phyloP scores from a whole-genome alignment of 2,113 vertebrate genomes.

The Actinemys pallida region DNA sequence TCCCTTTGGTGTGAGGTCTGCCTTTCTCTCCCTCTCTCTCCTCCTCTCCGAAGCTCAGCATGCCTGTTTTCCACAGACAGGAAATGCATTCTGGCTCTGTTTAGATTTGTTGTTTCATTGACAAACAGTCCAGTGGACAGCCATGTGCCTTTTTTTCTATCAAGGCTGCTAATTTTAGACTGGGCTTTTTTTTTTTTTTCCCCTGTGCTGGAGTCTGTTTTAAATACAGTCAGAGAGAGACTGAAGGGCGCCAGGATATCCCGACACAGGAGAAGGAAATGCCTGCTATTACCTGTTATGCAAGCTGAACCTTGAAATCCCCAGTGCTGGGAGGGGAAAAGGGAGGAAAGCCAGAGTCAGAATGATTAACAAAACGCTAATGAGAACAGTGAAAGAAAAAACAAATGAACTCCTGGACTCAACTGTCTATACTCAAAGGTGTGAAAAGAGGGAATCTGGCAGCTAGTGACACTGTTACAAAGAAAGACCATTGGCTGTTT shows the following conservation, averaged over 20 bases:
- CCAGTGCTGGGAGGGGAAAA: slow-evolving; percentile 68
- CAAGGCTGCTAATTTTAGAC: slow-evolving; percentile 89
- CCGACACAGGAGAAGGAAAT: slow-evolving; percentile 98
- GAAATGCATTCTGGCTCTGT: slow-evolving; percentile 79
- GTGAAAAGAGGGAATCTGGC: slow-evolving; percentile 8
- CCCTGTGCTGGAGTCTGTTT: slow-evolving; percentile 82
- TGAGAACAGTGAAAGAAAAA: slow-evolving; percentile 32
- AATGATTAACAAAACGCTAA: slow-evolving; percentile 51
- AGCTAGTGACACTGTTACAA: neutral
- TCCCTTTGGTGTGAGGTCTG: rapidly evolving
- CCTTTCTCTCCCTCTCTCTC: neutral
- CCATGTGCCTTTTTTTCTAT: slow-evolving; percentile 76
- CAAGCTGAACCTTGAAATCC: slow-evolving; percentile 87
- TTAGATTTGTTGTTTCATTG: slow-evolving; percentile 79
- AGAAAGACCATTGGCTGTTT: neutral
- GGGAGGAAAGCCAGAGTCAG: slow-evolving; percentile 50
- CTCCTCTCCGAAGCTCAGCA: neutral
- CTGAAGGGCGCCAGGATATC: slow-evolving; percentile 99
- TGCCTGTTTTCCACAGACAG: slow-evolving; percentile 64
- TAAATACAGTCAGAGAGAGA: slow-evolving; percentile 90
- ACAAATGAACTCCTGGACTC: neutral
- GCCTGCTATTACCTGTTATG: slow-evolving; percentile 99
- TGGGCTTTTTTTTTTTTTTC: slow-evolving; percentile 38
- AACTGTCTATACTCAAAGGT: neutral
- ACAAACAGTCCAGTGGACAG: slow-evolving; percentile 76